Conservation (phyloP, 2,797 vertebrate species). For the Pterois miles region DNA sequence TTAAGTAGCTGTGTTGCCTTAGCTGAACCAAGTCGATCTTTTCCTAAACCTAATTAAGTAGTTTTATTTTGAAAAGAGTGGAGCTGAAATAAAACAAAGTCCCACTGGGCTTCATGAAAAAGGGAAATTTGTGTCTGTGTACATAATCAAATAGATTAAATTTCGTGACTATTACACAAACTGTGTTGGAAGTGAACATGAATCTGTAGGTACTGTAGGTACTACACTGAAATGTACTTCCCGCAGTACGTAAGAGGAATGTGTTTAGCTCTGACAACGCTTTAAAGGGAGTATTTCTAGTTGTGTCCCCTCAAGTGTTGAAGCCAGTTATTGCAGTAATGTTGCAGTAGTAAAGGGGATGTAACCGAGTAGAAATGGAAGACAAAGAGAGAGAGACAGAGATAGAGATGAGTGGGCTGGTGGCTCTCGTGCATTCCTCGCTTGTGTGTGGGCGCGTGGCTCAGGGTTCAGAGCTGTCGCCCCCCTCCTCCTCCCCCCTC, state of each 20-base stretch:
- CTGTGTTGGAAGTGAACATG: not conserved
- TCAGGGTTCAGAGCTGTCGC: constrained; percentile 58
- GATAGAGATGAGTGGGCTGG: constrained; percentile 38
- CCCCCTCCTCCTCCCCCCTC: constrained; percentile 10
- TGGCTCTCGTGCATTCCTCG: constrained; percentile 54
- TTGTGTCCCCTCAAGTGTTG: not conserved
- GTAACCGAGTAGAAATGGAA: constrained; percentile 5
- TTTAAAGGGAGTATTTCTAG: not conserved
- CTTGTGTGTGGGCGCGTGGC: constrained; percentile 68
- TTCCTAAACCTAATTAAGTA: too few species aligned
- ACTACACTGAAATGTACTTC: not conserved
- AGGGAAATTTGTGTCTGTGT: too few species aligned
- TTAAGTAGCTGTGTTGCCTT: too few species aligned
- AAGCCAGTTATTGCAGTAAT: not conserved
- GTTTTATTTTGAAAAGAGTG: too few species aligned
- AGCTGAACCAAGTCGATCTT: too few species aligned
- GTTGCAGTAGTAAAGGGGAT: not conserved
- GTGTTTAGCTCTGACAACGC: constrained; percentile 9
- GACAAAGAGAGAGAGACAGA: constrained; percentile 3
- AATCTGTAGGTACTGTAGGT: not conserved
- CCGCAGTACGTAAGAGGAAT: not conserved
- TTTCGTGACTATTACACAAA: too few species aligned
- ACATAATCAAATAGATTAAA: too few species aligned
- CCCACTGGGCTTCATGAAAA: too few species aligned
- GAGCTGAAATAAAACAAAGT: too few species aligned